These are phyloP conservation scores for Ahaetulla prasina DNA, from an alignment of 2,113 vertebrate species.

Conservation along the genomic window DNA sequence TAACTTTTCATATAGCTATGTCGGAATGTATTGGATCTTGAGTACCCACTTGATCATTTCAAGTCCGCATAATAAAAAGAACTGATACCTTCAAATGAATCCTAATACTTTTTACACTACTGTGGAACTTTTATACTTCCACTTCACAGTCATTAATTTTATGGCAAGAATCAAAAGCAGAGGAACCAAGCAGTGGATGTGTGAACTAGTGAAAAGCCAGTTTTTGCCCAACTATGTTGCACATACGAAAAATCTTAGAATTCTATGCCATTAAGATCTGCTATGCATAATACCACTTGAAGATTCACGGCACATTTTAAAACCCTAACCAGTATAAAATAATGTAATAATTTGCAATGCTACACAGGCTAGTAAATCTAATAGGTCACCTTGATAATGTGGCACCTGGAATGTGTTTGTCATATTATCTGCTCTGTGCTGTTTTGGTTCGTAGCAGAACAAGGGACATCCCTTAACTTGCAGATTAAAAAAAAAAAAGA, in stretches of 20 bases:
- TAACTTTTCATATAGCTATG: background rate
- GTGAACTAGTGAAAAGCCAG: background rate
- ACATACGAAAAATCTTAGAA: background rate
- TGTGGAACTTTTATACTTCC: background rate
- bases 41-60: background rate
- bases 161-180: background rate
- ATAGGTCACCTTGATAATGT: background rate
- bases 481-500: conserved; percentile 31
- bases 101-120: background rate
- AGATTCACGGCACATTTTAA: background rate
- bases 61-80: background rate
- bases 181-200: background rate
- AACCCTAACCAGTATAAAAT: background rate
- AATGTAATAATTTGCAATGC: background rate
- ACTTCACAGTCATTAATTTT: background rate
- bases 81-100: background rate
- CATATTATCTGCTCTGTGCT: background rate
- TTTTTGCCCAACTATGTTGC: background rate
- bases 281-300: background rate
- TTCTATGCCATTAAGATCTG: background rate
- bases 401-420: background rate
- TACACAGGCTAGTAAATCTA: background rate
- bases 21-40: background rate
- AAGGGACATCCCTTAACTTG: conserved; percentile 47
- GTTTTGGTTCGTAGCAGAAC: conserved; percentile 28